Evolutionary conservation across 2,113 vertebrate genomes (phyloP).

Genomic region (Entelurus aequoreus): DNA sequence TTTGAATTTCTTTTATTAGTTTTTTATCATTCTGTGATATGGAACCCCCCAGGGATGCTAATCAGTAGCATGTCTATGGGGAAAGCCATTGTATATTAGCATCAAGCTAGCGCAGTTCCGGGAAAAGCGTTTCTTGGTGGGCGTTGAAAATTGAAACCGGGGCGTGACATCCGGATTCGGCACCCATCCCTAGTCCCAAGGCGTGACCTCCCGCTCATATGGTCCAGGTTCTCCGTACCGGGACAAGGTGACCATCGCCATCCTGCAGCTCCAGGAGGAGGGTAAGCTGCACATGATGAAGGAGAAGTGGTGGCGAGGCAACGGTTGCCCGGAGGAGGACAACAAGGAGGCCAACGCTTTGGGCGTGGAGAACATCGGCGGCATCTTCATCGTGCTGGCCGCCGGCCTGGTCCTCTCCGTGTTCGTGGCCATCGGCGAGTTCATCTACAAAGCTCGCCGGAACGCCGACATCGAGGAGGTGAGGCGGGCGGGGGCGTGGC

Average conservation of each 20-base stretch:
- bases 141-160: too few species aligned
- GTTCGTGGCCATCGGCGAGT: constrained; percentile 95
- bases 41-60: too few species aligned
- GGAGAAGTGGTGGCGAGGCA: constrained; percentile 97
- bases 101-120: too few species aligned
- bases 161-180: too few species aligned
- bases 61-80: too few species aligned
- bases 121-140: too few species aligned
- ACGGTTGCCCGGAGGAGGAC: constrained; percentile 93
- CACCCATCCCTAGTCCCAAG: neutral
- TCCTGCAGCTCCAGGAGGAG: constrained; percentile 96
- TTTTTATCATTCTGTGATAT: too few species aligned
- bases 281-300: constrained; percentile 98
- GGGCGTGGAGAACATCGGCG: constrained; percentile 95
- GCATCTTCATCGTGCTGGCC: constrained; percentile 95
- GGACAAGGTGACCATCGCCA: constrained; percentile 95
- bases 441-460: constrained; percentile 90
- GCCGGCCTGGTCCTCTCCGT: constrained; percentile 93
- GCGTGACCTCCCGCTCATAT: neutral
- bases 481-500: constrained; percentile 33
- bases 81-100: too few species aligned
- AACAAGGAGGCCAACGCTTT: constrained; percentile 92
- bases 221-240: constrained; percentile 87
- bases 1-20: too few species aligned
- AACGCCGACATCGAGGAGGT: constrained; percentile 93